phyloP scores from a whole-genome alignment of 2,113 vertebrate species.

The Neofelis nebulosa region DNA sequence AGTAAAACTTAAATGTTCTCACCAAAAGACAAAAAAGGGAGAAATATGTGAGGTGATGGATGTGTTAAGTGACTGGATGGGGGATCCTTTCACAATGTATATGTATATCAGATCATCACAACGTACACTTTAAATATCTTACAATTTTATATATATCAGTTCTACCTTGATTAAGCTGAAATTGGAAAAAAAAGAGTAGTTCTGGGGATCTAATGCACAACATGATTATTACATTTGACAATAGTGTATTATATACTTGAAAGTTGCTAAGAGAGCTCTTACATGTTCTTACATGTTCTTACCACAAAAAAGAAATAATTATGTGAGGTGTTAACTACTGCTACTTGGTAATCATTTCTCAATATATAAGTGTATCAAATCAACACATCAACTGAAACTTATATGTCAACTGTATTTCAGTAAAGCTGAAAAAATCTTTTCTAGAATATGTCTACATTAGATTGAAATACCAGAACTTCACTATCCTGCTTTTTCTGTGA shows the following conservation, averaged over 20 bases:
- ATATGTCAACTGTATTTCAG: neutral
- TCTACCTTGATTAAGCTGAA: neutral
- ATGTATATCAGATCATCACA: neutral
- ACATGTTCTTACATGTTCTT: neutral
- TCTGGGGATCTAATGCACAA: neutral
- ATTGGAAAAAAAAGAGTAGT: neutral
- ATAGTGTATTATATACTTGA: neutral
- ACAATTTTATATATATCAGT: neutral
- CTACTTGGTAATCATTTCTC: neutral
- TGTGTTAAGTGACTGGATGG: neutral
- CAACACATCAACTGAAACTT: neutral
- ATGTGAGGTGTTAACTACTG: neutral
- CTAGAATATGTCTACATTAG: neutral
- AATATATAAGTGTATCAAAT: neutral
- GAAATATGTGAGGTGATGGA: neutral
- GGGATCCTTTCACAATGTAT: neutral
- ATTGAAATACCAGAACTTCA: neutral
- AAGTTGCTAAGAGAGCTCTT: neutral
- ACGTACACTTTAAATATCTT: neutral
- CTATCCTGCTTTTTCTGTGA: neutral
- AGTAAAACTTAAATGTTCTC: neutral
- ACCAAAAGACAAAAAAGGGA: neutral
- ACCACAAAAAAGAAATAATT: neutral
- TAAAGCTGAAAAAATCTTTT: neutral
- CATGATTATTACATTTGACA: neutral